A percentile compares a stretch with the other conserved stretches of the same genome.
phyloP scores from a whole-genome alignment of 2,797 vertebrate genomes.

The Cottoperca gobio region DNA sequence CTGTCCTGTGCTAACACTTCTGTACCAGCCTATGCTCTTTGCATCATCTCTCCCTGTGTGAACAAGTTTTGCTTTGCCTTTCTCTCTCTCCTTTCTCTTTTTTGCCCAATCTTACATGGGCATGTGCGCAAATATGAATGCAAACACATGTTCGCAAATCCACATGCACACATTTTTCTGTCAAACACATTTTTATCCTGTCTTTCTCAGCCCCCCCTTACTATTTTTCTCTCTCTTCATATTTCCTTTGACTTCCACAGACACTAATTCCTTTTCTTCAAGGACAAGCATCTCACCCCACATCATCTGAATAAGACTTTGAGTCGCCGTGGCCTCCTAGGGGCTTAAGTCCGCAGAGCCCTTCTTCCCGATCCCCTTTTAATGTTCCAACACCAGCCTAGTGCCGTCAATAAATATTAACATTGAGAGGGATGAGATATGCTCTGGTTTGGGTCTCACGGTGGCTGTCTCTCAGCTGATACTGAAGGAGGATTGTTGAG shows the following conservation, averaged over 20 bases:
- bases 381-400: conserved; percentile 80
- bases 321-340: conserved; percentile 77
- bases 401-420: conserved; percentile 83
- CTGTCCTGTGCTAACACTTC: conserved; percentile 76
- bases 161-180: conserved; percentile 56
- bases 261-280: conserved; percentile 91
- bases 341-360: conserved; percentile 77
- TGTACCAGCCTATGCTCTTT: conserved; percentile 71
- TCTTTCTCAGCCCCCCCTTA: conserved; percentile 27
- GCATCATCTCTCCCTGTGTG: conserved; percentile 68
- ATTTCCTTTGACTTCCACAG: conserved; percentile 84
- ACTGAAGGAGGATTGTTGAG: conserved; percentile 60
- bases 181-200: conserved; percentile 57
- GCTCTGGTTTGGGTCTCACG: conserved; percentile 67
- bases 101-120: conserved; percentile 56
- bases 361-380: conserved; percentile 78
- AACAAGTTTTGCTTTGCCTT: conserved; percentile 52
- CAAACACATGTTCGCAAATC: conserved; percentile 54
- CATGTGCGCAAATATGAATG: conserved; percentile 51
- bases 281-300: conserved; percentile 81
- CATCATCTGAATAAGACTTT: conserved; percentile 85
- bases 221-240: conserved; percentile 46
- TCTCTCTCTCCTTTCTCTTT: conserved; percentile 38
- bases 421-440: conserved; percentile 74
- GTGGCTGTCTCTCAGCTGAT: conserved; percentile 66